Base-by-base conservation (phyloP, 2,888 invertebrate genomes). In the Zelleria hepariella region DNA sequence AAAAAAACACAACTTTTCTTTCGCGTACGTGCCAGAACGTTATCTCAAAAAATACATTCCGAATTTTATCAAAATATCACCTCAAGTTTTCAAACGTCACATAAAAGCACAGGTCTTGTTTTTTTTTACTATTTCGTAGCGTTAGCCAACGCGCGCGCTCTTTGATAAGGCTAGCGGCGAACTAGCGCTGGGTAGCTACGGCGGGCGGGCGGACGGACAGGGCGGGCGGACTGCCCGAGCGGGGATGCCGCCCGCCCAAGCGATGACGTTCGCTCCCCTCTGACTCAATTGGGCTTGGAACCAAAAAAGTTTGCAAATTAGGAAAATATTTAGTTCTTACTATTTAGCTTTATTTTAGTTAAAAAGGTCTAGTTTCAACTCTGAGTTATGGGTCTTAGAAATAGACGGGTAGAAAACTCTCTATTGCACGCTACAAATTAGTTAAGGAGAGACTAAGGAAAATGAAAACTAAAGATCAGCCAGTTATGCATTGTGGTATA, bases 231-330 rank as follows among this genome's bases (percentile, higher is more conserved):
- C 32, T 42, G 10, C n/a, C 21, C 7, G 51, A 20, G 55, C 51
- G 58, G 51, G 53, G 58, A 48, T 26, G n/a, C 52, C 59, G 59
- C 58, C 59, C 61, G 61, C 61, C 61, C 59, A 20, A 54, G 26
- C 54, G 26, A 18, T 23, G 2, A 10, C 21, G 51, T 20, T 10
- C 51, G 7, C 4, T 51, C 51, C 21, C 3, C 51, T 20, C 18
- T 51, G 51, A 51, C 8, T 23, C 51, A 51, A n/a, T n/a, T 10
- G 21, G 23, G 15, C 32, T n/a, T n/a, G n/a, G n/a, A n/a, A n/a
- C n/a, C n/a, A n/a, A n/a, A n/a, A n/a, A n/a, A n/a, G n/a, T n/a
- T n/a, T n/a, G n/a, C n/a, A n/a, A n/a, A n/a, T n/a, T n/a, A n/a
- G n/a, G n/a, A n/a, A n/a, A n/a, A n/a, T n/a, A n/a, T n/a, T n/a